Evolutionary conservation across 2,113 vertebrate genomes (phyloP).

Genomic region (Chloebia gouldiae): DNA sequence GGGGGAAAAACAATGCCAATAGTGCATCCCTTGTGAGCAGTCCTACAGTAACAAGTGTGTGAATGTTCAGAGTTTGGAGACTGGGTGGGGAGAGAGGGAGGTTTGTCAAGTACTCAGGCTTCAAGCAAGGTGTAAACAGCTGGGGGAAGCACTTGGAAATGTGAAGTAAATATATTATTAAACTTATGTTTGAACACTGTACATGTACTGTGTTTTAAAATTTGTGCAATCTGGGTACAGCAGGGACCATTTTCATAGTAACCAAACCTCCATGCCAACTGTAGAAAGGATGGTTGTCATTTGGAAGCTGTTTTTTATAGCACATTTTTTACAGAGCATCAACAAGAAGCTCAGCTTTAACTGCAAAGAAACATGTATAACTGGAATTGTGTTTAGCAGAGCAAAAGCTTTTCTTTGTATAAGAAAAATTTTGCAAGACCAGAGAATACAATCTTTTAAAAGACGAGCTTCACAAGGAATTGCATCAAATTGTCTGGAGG

Average conservation of each 20-base stretch:
- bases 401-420: background rate
- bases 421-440: background rate
- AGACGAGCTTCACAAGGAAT: background rate
- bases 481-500: background rate
- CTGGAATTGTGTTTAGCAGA: background rate
- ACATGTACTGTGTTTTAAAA: background rate
- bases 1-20: constrained; percentile 47
- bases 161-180: background rate
- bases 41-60: constrained; percentile 45
- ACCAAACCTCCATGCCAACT: constrained; percentile 60
- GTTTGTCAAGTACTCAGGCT: background rate
- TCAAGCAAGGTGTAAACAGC: background rate
- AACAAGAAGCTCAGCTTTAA: constrained; percentile 65
- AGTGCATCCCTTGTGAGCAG: constrained; percentile 36
- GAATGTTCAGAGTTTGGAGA: constrained; percentile 29
- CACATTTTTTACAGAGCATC: background rate
- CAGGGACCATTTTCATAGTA: constrained; percentile 11
- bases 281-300: background rate
- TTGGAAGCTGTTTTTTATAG: background rate
- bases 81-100: constrained; percentile 25
- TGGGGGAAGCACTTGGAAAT: background rate
- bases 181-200: background rate
- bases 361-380: background rate
- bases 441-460: background rate
- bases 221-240: background rate